These are phyloP conservation scores for Verasper variegatus DNA, from an alignment of 2,113 vertebrate genomes.

Conservation along the genomic window DNA sequence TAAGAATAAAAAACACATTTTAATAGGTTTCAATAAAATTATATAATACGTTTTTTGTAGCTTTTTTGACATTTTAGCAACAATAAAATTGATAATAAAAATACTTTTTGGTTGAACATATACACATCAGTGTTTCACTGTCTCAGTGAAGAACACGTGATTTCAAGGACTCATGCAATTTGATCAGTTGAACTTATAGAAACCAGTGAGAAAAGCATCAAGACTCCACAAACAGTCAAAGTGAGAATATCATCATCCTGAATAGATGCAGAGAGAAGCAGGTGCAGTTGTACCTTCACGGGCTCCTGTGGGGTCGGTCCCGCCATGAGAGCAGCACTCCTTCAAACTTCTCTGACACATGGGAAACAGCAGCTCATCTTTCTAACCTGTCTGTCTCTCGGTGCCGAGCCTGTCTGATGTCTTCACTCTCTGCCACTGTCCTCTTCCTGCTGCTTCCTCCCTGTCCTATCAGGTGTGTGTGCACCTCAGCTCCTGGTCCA, in stretches of 20 bases:
- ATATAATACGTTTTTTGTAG: too few species aligned
- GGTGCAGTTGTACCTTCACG: constrained; percentile 63
- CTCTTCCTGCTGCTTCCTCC: constrained; percentile 49
- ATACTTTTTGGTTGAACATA: too few species aligned
- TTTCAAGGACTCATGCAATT: neutral
- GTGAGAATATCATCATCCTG: neutral
- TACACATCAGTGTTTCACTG: too few species aligned
- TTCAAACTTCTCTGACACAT: constrained; percentile 69
- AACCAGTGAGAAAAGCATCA: neutral
- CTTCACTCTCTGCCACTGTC: constrained; percentile 28
- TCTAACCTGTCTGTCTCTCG: constrained; percentile 8
- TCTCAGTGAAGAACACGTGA: too few species aligned
- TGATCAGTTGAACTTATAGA: neutral
- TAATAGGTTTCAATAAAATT: too few species aligned
- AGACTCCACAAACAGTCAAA: neutral
- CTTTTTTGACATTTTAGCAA: too few species aligned
- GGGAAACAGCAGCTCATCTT: constrained; percentile 54
- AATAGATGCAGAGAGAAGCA: neutral
- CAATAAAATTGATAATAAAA: too few species aligned
- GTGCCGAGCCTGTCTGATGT: neutral
- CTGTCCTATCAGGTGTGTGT: constrained; percentile 23
- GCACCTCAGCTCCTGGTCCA: constrained; percentile 25
- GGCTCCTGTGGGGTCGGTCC: constrained; percentile 68
- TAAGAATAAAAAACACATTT: too few species aligned
- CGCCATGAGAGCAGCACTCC: constrained; percentile 70